Conservation (phyloP, 2,888 invertebrate genomes). For the Bruchidius siliquastri region DNA sequence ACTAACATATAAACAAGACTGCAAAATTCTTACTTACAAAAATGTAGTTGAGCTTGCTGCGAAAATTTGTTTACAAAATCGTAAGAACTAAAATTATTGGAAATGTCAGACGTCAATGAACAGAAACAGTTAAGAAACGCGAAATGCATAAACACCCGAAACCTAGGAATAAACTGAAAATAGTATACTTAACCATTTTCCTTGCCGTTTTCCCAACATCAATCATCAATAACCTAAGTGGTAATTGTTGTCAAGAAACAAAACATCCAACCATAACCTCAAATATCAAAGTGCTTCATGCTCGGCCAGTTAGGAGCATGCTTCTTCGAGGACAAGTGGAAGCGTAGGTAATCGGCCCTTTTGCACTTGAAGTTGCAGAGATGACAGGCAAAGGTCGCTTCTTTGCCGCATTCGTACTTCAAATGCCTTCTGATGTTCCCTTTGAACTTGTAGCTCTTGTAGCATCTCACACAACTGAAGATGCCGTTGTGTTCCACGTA, state of each 20-base stretch:
- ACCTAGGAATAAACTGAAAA: too few relatives aligned
- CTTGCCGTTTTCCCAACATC: too few relatives aligned
- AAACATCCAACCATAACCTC: background rate
- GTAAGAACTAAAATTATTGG: too few relatives aligned
- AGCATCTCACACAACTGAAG: slow-evolving; percentile 30
- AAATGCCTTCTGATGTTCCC: slow-evolving; percentile 52
- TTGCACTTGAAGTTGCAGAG: slow-evolving; percentile 61
- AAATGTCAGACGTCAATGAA: too few relatives aligned
- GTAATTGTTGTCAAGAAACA: background rate
- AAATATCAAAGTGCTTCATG: background rate
- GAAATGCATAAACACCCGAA: too few relatives aligned
- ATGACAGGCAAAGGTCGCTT: slow-evolving; percentile 60
- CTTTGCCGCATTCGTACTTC: slow-evolving; percentile 66
- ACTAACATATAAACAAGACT: too few relatives aligned
- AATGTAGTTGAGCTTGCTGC: too few relatives aligned
- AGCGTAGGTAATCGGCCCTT: slow-evolving; percentile 56
- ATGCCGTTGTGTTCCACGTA: slow-evolving; percentile 29
- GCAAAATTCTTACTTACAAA: too few relatives aligned
- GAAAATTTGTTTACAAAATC: too few relatives aligned
- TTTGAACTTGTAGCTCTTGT: slow-evolving; percentile 34
- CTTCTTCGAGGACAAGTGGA: slow-evolving; percentile 36
- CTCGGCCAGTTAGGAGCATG: slow-evolving; percentile 12
- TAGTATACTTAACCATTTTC: too few relatives aligned
- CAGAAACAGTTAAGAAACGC: too few relatives aligned
- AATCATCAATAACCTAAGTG: too few relatives aligned